phyloP scores from a whole-genome alignment of 2,888 invertebrate genomes.

The Phytoseiulus persimilis region DNA sequence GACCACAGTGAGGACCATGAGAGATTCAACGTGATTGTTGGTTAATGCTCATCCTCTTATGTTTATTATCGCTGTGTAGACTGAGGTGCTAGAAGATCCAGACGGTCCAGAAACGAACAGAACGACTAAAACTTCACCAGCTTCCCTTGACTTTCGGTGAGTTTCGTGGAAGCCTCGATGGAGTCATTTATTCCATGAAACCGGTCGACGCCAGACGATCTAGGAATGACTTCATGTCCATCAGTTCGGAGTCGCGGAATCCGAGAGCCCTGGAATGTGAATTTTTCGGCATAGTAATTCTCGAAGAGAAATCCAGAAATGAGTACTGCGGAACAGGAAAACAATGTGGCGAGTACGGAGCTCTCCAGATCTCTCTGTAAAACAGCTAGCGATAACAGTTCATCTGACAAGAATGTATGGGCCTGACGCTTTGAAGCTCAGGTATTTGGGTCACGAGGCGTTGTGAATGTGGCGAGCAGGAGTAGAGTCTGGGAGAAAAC shows the following conservation, averaged over 20 bases:
- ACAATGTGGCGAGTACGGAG: too few species aligned
- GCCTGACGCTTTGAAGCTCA: too few species aligned
- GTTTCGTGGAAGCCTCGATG: not conserved
- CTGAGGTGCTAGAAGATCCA: not conserved
- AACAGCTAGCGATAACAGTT: too few species aligned
- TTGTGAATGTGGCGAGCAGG: too few species aligned
- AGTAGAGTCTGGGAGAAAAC: too few species aligned
- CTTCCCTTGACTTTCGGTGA: not conserved
- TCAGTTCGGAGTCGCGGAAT: constrained; percentile 87
- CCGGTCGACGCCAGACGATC: constrained; percentile 91
- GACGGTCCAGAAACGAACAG: not conserved
- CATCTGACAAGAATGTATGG: too few species aligned
- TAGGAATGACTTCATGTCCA: constrained; percentile 89
- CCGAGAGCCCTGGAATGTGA: constrained; percentile 58
- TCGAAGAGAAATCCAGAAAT: too few species aligned
- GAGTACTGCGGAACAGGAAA: too few species aligned
- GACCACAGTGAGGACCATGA: not conserved
- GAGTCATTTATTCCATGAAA: constrained; percentile 67
- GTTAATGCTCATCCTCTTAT: not conserved
- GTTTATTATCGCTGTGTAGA: not conserved
- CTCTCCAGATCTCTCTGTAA: too few species aligned
- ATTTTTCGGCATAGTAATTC: too few species aligned
- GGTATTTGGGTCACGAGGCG: too few species aligned
- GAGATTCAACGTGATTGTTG: not conserved
- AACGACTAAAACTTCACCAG: not conserved